Percentiles rank a stretch among this genome's conserved stretches.
phyloP scores from a whole-genome alignment of 2,113 vertebrate species.

The Laterallus jamaicensis region DNA sequence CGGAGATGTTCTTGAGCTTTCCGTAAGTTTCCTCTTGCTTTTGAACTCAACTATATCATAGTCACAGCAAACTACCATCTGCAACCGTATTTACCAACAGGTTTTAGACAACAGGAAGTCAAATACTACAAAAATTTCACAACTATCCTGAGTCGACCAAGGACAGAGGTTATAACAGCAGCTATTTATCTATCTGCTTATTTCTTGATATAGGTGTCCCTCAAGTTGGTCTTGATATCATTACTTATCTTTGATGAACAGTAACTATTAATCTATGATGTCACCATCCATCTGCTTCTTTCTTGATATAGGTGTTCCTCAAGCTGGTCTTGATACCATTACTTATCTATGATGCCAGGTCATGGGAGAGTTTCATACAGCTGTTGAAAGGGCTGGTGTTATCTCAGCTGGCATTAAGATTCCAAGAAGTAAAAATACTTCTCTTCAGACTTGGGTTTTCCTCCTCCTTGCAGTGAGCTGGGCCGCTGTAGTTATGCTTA shows the following conservation, averaged over 20 bases:
- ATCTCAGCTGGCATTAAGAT: background rate
- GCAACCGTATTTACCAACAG: background rate
- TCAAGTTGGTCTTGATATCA: background rate
- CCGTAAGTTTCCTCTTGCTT: background rate
- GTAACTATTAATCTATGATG: background rate
- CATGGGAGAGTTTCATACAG: background rate
- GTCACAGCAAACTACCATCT: background rate
- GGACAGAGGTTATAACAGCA: background rate
- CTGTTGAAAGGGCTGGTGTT: background rate
- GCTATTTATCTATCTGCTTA: background rate
- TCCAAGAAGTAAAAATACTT: background rate
- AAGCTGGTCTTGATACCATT: background rate
- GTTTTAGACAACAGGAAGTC: background rate
- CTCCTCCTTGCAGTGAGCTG: background rate
- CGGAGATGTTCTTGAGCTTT: background rate
- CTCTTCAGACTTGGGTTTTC: background rate
- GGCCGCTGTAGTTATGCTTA: background rate
- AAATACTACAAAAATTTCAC: background rate
- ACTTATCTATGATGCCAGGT: background rate
- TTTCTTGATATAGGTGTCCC: background rate
- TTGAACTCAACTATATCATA: background rate
- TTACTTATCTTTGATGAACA: background rate
- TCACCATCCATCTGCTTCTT: background rate
- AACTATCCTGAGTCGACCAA: accelerated
- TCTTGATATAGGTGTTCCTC: background rate